Percentiles rank a stretch among this genome's conserved stretches.
phyloP scores from a whole-genome alignment of 2,113 vertebrate species.

The Orientallactaga bullata region DNA sequence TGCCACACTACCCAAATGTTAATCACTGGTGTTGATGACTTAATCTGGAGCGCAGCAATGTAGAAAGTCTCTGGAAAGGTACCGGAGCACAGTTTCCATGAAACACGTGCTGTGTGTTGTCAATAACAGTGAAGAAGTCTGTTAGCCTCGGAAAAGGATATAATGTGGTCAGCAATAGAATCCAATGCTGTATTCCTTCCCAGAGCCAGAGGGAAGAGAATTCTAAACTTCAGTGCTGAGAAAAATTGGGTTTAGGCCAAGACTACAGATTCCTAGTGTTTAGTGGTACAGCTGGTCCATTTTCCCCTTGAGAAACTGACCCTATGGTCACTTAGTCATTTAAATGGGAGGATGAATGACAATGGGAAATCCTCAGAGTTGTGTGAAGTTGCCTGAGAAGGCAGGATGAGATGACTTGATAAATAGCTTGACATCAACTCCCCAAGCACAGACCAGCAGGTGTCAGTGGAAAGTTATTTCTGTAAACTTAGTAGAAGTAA shows the following conservation, averaged over 20 bases:
- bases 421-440: conserved; percentile 47
- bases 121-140: neutral
- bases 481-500: conserved; percentile 72
- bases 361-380: neutral
- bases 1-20: neutral
- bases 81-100: neutral
- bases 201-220: neutral
- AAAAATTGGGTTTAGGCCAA: neutral
- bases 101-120: neutral
- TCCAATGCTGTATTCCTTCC: neutral
- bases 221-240: conserved; percentile 22
- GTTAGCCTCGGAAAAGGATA: neutral
- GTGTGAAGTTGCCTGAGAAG: neutral
- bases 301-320: conserved; percentile 19
- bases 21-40: neutral
- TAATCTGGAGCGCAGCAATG: neutral
- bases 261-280: neutral
- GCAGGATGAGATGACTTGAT: neutral
- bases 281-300: neutral
- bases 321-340: neutral
- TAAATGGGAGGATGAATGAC: neutral
- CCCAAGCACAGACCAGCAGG: conserved; percentile 30
- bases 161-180: neutral
- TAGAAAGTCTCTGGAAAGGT: neutral
- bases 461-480: conserved; percentile 66